Evolutionary conservation across 2,888 invertebrate genomes (phyloP).

Genomic region (Parthenolecanium corni): DNA sequence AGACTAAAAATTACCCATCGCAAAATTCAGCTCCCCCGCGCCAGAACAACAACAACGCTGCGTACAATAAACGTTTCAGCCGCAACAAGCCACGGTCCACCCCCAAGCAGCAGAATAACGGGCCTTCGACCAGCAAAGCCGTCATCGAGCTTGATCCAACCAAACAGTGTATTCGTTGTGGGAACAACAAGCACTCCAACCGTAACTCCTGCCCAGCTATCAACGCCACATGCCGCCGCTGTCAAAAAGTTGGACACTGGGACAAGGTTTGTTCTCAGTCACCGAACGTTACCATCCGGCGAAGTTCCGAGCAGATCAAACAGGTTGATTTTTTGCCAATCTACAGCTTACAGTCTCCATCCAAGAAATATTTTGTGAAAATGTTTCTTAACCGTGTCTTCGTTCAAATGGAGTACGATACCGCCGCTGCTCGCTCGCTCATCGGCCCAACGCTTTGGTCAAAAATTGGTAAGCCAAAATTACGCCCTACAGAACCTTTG

Average conservation of each 20-base stretch:
- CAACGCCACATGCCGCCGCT: background rate
- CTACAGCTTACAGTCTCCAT: no score
- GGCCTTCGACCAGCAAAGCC: background rate
- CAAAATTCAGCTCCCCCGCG: no score
- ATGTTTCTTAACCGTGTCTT: no score
- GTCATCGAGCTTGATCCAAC: background rate
- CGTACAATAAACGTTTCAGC: background rate
- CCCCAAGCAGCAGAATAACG: background rate
- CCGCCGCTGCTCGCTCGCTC: background rate
- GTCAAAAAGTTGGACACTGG: constrained; percentile 5
- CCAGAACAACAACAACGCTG: background rate
- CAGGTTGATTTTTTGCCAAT: no score
- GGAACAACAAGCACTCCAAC: background rate
- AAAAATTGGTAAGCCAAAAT: background rate
- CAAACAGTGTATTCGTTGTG: background rate
- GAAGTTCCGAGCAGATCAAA: no score
- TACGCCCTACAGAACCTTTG: background rate
- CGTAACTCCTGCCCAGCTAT: background rate
- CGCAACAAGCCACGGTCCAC: background rate
- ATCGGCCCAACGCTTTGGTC: background rate
- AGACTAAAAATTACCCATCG: no score
- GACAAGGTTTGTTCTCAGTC: no score
- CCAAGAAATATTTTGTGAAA: no score
- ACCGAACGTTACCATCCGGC: no score
- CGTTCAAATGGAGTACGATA: constrained; percentile 7